These are phyloP conservation scores for Pygathrix nemaeus DNA, from an alignment of 2,113 vertebrate species.

Conservation along the genomic window DNA sequence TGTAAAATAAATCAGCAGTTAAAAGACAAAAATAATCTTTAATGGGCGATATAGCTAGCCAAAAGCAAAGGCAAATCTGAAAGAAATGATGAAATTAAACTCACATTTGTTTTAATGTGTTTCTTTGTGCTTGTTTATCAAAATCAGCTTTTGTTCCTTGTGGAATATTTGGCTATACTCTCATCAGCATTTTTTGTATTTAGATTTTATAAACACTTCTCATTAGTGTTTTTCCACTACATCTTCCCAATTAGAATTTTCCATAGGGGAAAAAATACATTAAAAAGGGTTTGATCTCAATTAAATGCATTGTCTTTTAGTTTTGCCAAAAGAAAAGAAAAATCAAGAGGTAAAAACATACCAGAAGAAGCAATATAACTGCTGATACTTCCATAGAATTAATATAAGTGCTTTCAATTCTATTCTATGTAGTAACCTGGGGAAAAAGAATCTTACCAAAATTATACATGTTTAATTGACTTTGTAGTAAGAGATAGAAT, in stretches of 20 bases:
- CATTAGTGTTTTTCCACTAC: not conserved
- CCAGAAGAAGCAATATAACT: not conserved
- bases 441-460: not conserved
- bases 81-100: constrained; percentile 30
- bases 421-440: not conserved
- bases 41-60: not conserved
- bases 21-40: not conserved
- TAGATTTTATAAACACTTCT: not conserved
- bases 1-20: constrained; percentile 8
- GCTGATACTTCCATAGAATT: not conserved
- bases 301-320: not conserved
- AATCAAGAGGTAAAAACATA: not conserved
- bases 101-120: not conserved
- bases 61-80: constrained; percentile 39
- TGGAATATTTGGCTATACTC: not conserved
- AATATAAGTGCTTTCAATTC: not conserved
- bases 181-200: not conserved
- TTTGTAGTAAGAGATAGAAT: not conserved
- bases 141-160: not conserved
- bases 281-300: not conserved
- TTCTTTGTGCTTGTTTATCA: constrained; percentile 37
- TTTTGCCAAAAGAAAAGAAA: not conserved
- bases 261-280: not conserved
- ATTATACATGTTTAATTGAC: not conserved
- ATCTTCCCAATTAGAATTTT: not conserved